Evolutionary conservation across 1,140 invertebrate species (phyloP), one percentile per base, ranked within the genome.

Genomic region (Drosophila mojavensis): DNA sequence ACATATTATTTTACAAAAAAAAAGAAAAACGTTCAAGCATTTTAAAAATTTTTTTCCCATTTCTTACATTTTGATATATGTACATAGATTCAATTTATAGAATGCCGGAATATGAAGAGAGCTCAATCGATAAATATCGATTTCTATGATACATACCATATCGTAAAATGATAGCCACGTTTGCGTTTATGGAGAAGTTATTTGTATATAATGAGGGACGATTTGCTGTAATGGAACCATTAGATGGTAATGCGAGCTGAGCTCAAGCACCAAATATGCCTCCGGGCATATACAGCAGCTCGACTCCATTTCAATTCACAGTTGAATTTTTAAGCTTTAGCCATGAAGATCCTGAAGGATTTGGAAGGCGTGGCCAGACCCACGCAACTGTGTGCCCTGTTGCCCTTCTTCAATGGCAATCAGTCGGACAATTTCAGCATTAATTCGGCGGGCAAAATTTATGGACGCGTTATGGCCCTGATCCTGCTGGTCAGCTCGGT

Each of bases 271-370:
- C 26, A 64, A 39, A 39, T 39, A 11, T 39, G 11, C 6, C 3
- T 2, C 11, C 3, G 11, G 36, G 36, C 2, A 26, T 26, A 50
- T 26, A 4, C 20, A 26, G 24, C 7, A 15, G 17, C 7, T 26
- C 20, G 13, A 5, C 6, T 45, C 20, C 0, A 10, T 26, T 43
- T 28, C 2, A 24, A 6, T 11, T 41, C n/a, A 4, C 2, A 17
- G 28, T 36, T 33, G 7, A 0, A 13, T 20, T n/a, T n/a, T 5
- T 26, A 10, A 7, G 24, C 9, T 30, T 9, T 4, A 17, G 30
- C 20, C 6, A 86, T 86, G 83, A 82, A 77, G 65, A 79, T 86
- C 51, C 47, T 82, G 13, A 5, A 20, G 3, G 83, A 86, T 41
- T 58, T 86, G 3, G 9, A 20, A 6, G 26, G 15, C 17, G 64